A percentile compares a stretch with the other conserved stretches of the same genome.
phyloP scores from a whole-genome alignment of 1,140 invertebrate genomes.

The Copidosoma floridanum region DNA sequence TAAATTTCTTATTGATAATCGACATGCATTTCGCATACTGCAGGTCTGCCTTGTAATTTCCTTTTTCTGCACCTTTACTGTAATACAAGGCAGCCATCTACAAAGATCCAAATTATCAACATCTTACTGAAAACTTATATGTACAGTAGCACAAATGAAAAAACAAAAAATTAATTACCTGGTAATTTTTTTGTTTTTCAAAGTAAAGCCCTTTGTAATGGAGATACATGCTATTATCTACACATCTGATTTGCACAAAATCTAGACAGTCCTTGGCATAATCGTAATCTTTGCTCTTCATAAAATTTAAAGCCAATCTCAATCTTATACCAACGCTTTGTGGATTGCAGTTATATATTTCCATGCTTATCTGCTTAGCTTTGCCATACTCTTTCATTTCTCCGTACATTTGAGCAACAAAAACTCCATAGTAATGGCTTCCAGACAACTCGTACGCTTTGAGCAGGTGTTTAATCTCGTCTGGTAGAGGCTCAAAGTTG shows the following conservation, averaged over 20 bases:
- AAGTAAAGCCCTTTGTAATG: slow-evolving; percentile 19
- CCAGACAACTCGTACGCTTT: slow-evolving; percentile 11
- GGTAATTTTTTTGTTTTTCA: background rate
- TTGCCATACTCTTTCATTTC: background rate
- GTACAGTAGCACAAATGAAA: background rate
- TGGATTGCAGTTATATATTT: background rate
- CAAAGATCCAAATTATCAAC: background rate
- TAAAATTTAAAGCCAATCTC: background rate
- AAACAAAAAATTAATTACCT: background rate
- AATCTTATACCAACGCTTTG: background rate
- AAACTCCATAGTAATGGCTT: slow-evolving; percentile 6
- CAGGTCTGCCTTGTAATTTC: background rate
- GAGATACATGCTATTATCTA: background rate
- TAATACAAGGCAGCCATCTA: slow-evolving; percentile 2
- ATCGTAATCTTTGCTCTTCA: background rate
- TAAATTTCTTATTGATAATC: background rate
- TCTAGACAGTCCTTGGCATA: slow-evolving; percentile 10
- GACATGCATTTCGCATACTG: background rate
- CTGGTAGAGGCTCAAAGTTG: no score
- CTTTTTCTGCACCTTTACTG: background rate
- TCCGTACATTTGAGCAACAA: background rate
- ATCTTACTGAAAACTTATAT: background rate
- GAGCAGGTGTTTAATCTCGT: background rate
- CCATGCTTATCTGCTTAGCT: background rate
- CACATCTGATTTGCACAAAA: background rate